Conservation (phyloP, 2,888 invertebrate species). For the Trissonchulus sp. region DNA sequence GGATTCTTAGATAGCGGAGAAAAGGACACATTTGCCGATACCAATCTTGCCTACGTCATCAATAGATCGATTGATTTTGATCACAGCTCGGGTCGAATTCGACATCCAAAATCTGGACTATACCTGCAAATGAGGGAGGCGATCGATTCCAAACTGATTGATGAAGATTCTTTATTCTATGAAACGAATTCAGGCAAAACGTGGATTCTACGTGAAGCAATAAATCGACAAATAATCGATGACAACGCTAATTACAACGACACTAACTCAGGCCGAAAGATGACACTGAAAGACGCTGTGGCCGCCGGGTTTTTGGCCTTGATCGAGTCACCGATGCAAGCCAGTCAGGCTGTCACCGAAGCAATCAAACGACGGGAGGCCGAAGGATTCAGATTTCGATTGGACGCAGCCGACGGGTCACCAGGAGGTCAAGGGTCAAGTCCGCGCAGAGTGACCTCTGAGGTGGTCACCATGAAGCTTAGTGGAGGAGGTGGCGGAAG, state of each 20-base stretch:
- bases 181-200: conserved; percentile 65
- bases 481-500: neutral
- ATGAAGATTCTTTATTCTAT: conserved; percentile 63
- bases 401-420: neutral
- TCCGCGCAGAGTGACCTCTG: neutral
- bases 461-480: neutral
- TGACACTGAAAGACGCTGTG: conserved; percentile 63
- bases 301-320: conserved; percentile 76
- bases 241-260: conserved; percentile 60
- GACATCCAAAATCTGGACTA: conserved; percentile 73
- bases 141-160: conserved; percentile 63
- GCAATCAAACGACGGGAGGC: conserved; percentile 62
- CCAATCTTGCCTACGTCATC: conserved; percentile 58
- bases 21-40: conserved; percentile 55
- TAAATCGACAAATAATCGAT: conserved; percentile 66
- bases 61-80: conserved; percentile 59
- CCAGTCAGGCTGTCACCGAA: conserved; percentile 73
- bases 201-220: conserved; percentile 66
- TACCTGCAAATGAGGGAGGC: conserved; percentile 73
- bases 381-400: conserved; percentile 24
- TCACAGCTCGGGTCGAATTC: conserved; percentile 63
- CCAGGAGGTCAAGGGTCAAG: neutral
- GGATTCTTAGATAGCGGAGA: conserved; percentile 72
- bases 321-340: conserved; percentile 74
- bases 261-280: conserved; percentile 61